Evolutionary conservation across 2,113 vertebrate species (phyloP), one percentile per base, ranked within the genome.

Genomic region (Plecturocebus donacophilus): DNA sequence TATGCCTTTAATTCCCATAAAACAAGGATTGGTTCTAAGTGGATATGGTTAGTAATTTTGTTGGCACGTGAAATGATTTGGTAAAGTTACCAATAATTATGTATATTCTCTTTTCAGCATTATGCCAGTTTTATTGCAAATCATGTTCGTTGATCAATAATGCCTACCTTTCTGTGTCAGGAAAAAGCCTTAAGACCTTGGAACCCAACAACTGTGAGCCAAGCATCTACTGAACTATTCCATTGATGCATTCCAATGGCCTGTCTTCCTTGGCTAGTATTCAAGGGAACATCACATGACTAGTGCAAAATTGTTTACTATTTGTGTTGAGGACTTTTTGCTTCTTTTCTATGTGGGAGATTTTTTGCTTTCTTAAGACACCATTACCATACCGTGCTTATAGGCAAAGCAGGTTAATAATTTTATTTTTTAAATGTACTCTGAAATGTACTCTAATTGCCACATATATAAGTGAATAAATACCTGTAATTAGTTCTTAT

Each of bases 361-460:
- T 9, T 42, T 66, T 83, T 77, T 86, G 32, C 20, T n/a, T 66
- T 76, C 32, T 88, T 90, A 76, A 96, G 54, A 90, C 27, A 95
- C 35, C 68, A 77, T 75, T 86, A 49, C 83, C 35, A 76, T 81
- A 56, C 64, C n/a, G 47, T 68, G 45, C 38, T 30, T 77, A 6
- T 40, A 79, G 30, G 42, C 35, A 92, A 96, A 79, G 27, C 25
- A 92, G n/a, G 73, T 92, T 92, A 77, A 54, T 42, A 58, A 42
- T 87, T 92, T 94, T 95, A 54, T 75, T 87, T 94, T 94, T 66
- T 47, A 92, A 94, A 80, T 88, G 75, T 73, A 84, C 13, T 49
- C 38, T 76, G 20, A 93, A 92, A 81, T 88, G 85, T 76, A 82
- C 12, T 61, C n/a, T 79, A 83, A 45, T 61, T 70, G 58, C 35